Base-by-base conservation (phyloP, 2,797 vertebrate genomes). In the Prunella strophiata region DNA sequence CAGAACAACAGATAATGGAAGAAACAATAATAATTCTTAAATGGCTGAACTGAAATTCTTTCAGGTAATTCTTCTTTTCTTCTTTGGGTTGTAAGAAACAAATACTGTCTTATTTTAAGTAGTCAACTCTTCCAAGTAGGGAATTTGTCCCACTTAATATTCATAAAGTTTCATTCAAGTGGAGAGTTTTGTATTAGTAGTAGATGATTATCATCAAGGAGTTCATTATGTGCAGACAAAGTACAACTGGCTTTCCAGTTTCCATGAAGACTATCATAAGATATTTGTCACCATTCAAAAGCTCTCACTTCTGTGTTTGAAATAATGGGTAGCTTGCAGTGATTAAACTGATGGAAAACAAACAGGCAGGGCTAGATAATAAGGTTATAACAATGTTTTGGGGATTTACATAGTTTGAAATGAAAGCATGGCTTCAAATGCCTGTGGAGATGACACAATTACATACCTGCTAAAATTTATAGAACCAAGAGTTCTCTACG, bases 381-480 rank as follows among this genome's bases (percentile, higher is more conserved):
- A 74, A 70, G 36, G 16, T 75, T 91, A 58, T 62, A 72, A 79
- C 58, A 87, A 79, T 67, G 7, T 93, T 93, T 95, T 8, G 36
- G 40, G 57, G 43, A 81, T 88, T 92, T 91, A 25, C 51, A 20
- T 68, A 70, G 72, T 83, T 90, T 90, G 58, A 65, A 86, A 63
- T 52, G 76, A 89, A 93, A 50, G 38, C 54, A 59, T 75, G 32
- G 25, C 32, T 92, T 80, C 54, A 73, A 70, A 81, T 73, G 70
- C 70, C n/a, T 52, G 30, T 38, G 66, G 51, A 89, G 59, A 67
- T 52, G 66, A 65, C 38, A 85, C 45, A 83, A 84, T 85, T 92
- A 72, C 51, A 51, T 52, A 85, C 50, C 62, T 89, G 62, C 54
- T 89, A 77, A 94, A 91, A 95, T 74, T 63, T 86, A 76, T 36